Conservation (phyloP, 2,113 vertebrate species). For the Telmatochromis sp. region DNA sequence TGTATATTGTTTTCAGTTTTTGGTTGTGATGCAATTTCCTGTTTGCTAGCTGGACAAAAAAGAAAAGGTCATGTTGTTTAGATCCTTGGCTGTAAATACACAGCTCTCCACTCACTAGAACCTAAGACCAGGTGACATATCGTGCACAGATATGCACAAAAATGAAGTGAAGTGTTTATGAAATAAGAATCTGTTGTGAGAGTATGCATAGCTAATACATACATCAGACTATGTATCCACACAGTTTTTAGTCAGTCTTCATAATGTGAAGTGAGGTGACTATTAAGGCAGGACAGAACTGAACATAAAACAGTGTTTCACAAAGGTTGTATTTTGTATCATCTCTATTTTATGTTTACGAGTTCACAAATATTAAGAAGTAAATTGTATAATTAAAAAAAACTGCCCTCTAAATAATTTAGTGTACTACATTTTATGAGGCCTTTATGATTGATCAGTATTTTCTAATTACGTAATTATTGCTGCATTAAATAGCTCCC, state of each 20-base stretch:
- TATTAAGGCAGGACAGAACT: neutral
- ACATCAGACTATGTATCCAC: neutral
- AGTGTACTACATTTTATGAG: accelerated
- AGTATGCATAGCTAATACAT: neutral
- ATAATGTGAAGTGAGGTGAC: neutral
- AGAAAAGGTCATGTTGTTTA: neutral
- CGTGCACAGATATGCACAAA: neutral
- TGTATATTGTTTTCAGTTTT: neutral
- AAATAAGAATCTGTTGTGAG: neutral
- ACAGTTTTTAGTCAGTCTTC: neutral
- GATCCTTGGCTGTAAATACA: neutral
- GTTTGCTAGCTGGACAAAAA: neutral
- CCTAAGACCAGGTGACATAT: neutral
- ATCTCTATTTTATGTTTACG: neutral
- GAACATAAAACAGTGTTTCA: neutral
- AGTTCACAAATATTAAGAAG: neutral
- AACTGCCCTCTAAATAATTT: neutral
- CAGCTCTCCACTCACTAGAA: neutral
- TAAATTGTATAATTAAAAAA: neutral
- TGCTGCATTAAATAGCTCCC: neutral
- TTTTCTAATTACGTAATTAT: neutral
- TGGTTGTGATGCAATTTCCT: neutral
- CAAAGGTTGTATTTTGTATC: neutral
- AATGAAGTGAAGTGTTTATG: neutral
- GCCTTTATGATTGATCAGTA: neutral